Base-by-base conservation (phyloP, 2,888 invertebrate genomes). In the Perithous albicinctus region DNA sequence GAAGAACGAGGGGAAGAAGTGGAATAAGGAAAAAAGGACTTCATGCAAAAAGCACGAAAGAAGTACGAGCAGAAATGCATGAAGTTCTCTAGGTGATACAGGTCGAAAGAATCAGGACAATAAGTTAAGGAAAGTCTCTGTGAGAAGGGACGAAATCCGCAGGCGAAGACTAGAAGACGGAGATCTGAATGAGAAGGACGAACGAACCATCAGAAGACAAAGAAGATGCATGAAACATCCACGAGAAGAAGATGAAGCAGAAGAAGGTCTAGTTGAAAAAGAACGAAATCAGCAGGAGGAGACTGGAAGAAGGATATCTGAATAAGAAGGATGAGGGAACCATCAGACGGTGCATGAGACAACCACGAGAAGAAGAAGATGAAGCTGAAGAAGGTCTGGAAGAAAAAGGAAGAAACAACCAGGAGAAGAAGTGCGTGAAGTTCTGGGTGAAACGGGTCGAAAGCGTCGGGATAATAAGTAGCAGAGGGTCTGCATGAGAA, bases 201-300 rank as follows among this genome's bases (percentile, higher is more conserved):
- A 73, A 67, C 61, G 67, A 59, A 56, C 59, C 54, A 63, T 32
- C 46, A 64, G 78, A 73, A 61, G 78, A 56, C 26, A 54, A 78
- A 48, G 63, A 70, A 35, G 54, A 78, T 38, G 70, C 54, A 61
- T 63, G 70, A 70, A 70, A 72, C 69, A 69, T 70, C 48, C 51
- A 70, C 35, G 41, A 32, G 70, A 43, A 78, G 66, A 59, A 51
- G 66, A 66, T 56, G 73, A 74, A 73, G 78, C 73, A 66, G 67
- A 74, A 18, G 48, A 20, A 20, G 20, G 3, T 0, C 6, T n/a
- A 46, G 12, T 7, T 3, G 46, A 46, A 15, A 15, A 15, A 15
- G 46, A 0, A 15, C 5, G 46, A 18, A 46, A 46, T 6, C 12
- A 18, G 46, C 0, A n/a, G 3, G n/a, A 48, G 29, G 46, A 48